These are phyloP conservation scores for Pandemis heparana DNA, from an alignment of 2,888 invertebrate genomes.

Conservation along the genomic window DNA sequence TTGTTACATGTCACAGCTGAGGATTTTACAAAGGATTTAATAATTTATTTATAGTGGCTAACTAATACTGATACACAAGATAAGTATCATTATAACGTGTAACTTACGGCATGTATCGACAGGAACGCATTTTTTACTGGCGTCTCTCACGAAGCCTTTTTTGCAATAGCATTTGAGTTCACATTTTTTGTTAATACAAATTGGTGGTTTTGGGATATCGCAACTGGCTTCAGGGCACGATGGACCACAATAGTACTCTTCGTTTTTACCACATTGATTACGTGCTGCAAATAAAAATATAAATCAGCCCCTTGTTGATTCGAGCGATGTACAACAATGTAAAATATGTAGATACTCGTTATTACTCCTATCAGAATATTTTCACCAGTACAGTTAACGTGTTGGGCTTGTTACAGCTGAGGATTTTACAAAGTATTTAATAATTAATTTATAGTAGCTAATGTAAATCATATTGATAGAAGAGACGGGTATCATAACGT, in stretches of 20 bases:
- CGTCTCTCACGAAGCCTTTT: constrained; percentile 10
- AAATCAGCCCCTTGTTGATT: neutral
- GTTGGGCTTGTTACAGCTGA: constrained; percentile 24
- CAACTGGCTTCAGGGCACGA: constrained; percentile 9
- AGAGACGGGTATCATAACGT: neutral
- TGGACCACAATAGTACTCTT: constrained; percentile 2
- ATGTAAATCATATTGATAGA: neutral
- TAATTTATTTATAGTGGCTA: neutral
- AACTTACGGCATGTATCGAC: constrained; percentile 10
- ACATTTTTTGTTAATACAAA: constrained; percentile 17
- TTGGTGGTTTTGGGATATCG: constrained; percentile 7
- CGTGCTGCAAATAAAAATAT: neutral
- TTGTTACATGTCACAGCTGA: constrained; percentile 25
- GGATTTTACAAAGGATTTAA: neutral
- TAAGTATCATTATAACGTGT: neutral
- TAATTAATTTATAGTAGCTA: neutral
- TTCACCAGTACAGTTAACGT: too few relatives aligned
- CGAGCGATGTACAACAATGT: neutral
- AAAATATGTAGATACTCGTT: too few relatives aligned
- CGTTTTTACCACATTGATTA: constrained; percentile 4
- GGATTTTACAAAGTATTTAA: neutral
- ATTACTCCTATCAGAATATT: too few relatives aligned
- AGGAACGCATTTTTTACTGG: constrained; percentile 9
- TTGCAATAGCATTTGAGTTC: constrained; percentile 11
- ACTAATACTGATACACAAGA: neutral